Percentiles rank a stretch among this genome's conserved stretches.
Conservation (phyloP, 2,113 vertebrate genomes). For the Beaufortia kweichowensis region DNA sequence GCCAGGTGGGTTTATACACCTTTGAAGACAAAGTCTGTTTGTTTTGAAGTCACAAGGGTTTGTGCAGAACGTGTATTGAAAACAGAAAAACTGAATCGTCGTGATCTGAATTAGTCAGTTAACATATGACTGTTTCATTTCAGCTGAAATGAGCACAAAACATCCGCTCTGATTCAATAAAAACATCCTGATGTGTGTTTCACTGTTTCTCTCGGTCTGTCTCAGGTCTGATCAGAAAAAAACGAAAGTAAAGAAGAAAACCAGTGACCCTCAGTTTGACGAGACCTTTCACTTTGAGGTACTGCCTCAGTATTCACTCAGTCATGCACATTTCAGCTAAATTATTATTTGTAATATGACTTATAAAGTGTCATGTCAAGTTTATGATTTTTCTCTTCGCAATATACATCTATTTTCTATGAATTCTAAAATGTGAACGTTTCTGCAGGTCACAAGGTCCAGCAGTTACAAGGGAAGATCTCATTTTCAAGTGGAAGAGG, state of each 20-base stretch:
- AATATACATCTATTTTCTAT: background rate
- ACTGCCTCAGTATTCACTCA: conserved; percentile 52
- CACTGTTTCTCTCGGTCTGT: conserved; percentile 3
- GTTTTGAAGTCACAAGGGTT: background rate
- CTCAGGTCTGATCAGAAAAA: conserved; percentile 96
- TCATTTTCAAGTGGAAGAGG: conserved; percentile 95
- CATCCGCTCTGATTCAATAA: conserved; percentile 39
- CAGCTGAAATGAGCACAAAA: conserved; percentile 28
- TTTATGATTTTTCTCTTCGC: background rate
- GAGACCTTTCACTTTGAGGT: conserved; percentile 98
- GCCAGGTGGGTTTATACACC: conserved; percentile 79
- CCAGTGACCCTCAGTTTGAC: conserved; percentile 95
- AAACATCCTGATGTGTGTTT: conserved; percentile 22
- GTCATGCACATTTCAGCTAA: background rate
- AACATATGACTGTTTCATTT: background rate
- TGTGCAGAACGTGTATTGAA: background rate
- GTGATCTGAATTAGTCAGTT: conserved; percentile 28
- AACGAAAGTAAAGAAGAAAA: conserved; percentile 99
- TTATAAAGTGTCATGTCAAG: background rate
- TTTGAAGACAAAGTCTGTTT: background rate
- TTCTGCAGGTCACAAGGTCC: conserved; percentile 85
- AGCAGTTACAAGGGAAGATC: conserved; percentile 96
- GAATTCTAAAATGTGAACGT: background rate
- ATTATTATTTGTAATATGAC: background rate
- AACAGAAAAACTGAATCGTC: background rate